phyloP scores from a whole-genome alignment of 2,113 vertebrate species.

The Diphyllodes magnificus region DNA sequence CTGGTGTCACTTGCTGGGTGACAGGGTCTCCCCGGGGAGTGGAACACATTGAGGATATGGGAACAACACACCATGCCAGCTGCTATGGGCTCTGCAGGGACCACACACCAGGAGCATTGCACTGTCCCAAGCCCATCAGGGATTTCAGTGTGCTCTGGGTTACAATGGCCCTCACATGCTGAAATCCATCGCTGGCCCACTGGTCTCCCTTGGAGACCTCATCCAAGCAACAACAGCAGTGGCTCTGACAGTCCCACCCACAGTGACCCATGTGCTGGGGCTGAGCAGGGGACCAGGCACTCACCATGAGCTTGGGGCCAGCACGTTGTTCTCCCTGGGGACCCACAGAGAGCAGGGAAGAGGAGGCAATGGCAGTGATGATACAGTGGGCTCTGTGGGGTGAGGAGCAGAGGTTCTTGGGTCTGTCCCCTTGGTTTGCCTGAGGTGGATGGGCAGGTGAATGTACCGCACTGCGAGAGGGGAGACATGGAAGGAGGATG shows the following conservation, averaged over 20 bases:
- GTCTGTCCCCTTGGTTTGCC: not conserved
- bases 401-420: rapidly evolving
- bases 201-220: not conserved
- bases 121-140: not conserved
- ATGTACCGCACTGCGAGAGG: rapidly evolving
- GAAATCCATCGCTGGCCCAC: not conserved
- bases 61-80: not conserved
- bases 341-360: not conserved
- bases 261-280: not conserved
- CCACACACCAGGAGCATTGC: not conserved
- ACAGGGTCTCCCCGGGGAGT: not conserved
- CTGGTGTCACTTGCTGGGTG: not conserved
- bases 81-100: not conserved
- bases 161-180: not conserved
- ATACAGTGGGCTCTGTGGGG: not conserved
- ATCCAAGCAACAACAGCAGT: not conserved
- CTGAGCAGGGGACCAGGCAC: not conserved
- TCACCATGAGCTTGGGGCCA: not conserved
- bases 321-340: not conserved
- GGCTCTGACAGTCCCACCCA: not conserved
- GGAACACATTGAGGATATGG: not conserved
- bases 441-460: not conserved
- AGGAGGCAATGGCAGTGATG: not conserved
- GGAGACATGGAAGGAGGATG: not conserved
- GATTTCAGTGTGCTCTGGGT: not conserved